Conservation (phyloP, 2,888 invertebrate genomes). For the Abscondita cerata region DNA sequence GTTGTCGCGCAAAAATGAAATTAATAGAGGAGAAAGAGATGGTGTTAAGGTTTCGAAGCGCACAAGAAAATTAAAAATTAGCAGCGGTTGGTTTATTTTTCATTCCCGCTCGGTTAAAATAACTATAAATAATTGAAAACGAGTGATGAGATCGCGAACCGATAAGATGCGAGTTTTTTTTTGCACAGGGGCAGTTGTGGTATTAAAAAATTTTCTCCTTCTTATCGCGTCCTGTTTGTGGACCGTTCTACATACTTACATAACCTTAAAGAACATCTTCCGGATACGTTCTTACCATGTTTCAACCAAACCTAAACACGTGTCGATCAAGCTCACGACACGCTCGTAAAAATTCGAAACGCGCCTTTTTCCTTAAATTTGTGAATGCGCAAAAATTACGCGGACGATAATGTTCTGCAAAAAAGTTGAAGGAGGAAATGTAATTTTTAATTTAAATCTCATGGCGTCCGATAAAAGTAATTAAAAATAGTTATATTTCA, state of each 20-base stretch:
- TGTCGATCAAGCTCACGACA: too few relatives aligned
- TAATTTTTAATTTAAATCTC: conserved; percentile 48
- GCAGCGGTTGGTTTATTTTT: conserved; percentile 52
- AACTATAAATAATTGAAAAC: conserved; percentile 58
- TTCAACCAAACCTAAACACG: too few relatives aligned
- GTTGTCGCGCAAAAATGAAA: conserved; percentile 4
- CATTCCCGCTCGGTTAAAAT: conserved; percentile 53
- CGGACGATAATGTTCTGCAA: conserved; percentile 23
- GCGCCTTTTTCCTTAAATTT: background rate
- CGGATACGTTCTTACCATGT: too few relatives aligned
- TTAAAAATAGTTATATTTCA: conserved; percentile 39
- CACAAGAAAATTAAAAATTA: conserved; percentile 47
- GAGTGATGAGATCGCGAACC: conserved; percentile 52
- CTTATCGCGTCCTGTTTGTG: conserved; percentile 21
- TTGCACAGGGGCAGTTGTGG: conserved; percentile 33
- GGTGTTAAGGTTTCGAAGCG: conserved; percentile 15
- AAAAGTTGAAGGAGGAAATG: conserved; percentile 41
- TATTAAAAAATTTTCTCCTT: conserved; percentile 40
- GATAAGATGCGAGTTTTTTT: conserved; percentile 50
- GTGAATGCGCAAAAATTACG: conserved; percentile 1
- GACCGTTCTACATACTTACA: conserved; percentile 24
- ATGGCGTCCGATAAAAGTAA: conserved; percentile 39
- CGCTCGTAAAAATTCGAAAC: too few relatives aligned
- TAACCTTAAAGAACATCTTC: too few relatives aligned
- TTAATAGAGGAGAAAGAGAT: conserved; percentile 5